A percentile compares a stretch with the other conserved stretches of the same genome.
Evolutionary conservation across 2,113 vertebrate genomes (phyloP).

Genomic region (Calyptommatus sinebrachiatus): DNA sequence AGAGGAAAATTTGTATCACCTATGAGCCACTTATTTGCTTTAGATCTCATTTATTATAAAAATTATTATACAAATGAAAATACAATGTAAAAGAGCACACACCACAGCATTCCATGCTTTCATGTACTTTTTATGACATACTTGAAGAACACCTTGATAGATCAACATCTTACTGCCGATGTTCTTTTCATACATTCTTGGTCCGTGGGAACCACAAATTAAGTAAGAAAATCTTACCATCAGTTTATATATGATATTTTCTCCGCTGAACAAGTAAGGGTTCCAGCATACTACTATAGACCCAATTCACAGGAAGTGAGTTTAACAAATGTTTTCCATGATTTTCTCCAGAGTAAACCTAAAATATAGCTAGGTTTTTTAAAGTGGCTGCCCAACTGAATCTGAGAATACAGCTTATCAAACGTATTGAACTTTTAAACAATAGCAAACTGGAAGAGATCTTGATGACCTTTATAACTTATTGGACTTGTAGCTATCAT

Average conservation of each 20-base stretch:
- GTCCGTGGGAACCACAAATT: background rate
- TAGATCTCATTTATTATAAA: background rate
- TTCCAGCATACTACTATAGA: background rate
- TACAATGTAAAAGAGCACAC: background rate
- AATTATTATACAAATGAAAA: background rate
- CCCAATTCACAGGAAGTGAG: background rate
- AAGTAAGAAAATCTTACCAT: background rate
- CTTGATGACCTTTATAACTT: too few species aligned
- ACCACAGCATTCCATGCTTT: background rate
- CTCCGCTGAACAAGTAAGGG: background rate
- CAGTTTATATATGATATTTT: background rate
- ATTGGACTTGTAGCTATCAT: background rate
- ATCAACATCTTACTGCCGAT: background rate
- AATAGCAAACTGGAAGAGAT: too few species aligned
- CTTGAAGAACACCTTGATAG: background rate
- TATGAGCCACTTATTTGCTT: background rate
- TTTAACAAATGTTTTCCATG: background rate
- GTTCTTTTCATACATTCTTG: background rate
- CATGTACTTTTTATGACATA: background rate
- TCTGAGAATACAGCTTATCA: background rate
- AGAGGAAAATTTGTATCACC: background rate
- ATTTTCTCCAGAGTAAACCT: background rate
- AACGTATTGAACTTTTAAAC: too few species aligned
- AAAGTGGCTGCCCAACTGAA: background rate
- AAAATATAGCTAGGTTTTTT: background rate